phyloP scores from a whole-genome alignment of 2,113 vertebrate genomes.

The Centrocercus urophasianus region DNA sequence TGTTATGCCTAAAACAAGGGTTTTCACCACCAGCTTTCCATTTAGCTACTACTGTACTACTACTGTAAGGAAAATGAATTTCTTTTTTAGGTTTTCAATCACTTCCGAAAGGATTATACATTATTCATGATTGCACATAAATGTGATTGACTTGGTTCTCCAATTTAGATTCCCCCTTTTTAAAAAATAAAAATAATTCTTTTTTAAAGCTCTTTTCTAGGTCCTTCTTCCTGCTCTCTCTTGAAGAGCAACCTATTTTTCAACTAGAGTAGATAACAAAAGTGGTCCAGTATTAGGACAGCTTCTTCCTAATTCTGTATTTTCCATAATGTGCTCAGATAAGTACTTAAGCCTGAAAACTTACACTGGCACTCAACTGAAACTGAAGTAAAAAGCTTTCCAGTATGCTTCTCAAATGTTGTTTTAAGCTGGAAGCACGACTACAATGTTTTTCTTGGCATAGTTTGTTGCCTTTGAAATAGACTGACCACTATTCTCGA shows the following conservation, averaged over 20 bases:
- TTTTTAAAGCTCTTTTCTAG: background rate
- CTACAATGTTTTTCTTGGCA: conserved; percentile 50
- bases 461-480: conserved; percentile 9
- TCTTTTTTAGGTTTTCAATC: background rate
- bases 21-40: background rate
- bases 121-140: background rate
- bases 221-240: background rate
- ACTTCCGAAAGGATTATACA: background rate
- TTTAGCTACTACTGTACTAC: background rate
- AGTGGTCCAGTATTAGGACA: background rate
- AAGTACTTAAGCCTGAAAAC: background rate
- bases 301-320: background rate
- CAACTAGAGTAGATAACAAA: background rate
- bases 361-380: background rate
- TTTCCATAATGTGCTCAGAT: background rate
- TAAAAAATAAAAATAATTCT: background rate
- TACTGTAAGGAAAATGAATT: background rate
- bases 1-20: background rate
- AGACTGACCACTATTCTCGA: background rate
- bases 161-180: background rate
- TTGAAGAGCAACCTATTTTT: background rate
- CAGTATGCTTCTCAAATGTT: background rate
- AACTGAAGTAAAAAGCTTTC: background rate
- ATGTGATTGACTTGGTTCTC: background rate
- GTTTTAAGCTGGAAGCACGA: conserved; percentile 14